phyloP scores from a whole-genome alignment of 2,797 vertebrate genomes.

The Gorsachius magnificus region DNA sequence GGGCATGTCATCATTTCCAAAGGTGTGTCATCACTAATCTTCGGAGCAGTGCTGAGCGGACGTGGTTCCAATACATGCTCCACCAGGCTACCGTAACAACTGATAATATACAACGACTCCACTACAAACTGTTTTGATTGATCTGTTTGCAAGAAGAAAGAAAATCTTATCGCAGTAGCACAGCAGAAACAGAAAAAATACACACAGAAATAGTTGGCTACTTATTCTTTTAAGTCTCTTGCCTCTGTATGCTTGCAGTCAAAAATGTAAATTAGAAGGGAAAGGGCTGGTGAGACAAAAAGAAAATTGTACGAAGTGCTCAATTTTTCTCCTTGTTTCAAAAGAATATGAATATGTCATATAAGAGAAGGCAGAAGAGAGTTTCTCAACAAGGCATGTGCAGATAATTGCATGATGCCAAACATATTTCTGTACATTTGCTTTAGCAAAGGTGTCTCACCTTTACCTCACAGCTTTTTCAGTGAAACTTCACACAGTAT shows the following conservation, averaged over 20 bases:
- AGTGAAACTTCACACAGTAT: not conserved
- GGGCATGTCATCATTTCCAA: slow-evolving; percentile 93
- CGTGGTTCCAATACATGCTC: slow-evolving; percentile 94
- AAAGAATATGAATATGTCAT: fast-evolving
- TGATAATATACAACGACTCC: slow-evolving; percentile 93
- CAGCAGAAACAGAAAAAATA: fast-evolving
- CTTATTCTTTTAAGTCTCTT: not conserved
- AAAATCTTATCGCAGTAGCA: not conserved
- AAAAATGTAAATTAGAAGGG: not conserved
- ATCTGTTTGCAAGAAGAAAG: slow-evolving; percentile 76
- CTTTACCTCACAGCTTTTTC: not conserved
- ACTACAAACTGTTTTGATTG: slow-evolving; percentile 92
- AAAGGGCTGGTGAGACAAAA: not conserved
- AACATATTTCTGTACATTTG: fast-evolving
- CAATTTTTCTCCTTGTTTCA: not conserved
- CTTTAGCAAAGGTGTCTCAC: not conserved
- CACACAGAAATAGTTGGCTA: not conserved
- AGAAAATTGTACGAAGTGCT: not conserved
- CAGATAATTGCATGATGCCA: not conserved
- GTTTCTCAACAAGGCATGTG: not conserved
- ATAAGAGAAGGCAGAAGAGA: not conserved
- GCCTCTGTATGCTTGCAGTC: not conserved
- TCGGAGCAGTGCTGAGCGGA: slow-evolving; percentile 89
- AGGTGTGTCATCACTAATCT: slow-evolving; percentile 95
- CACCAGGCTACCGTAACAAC: slow-evolving; percentile 94